A percentile compares a stretch with the other conserved stretches of the same genome.
Conservation (phyloP, 2,888 invertebrate species). For the Nemoura dubitans region DNA sequence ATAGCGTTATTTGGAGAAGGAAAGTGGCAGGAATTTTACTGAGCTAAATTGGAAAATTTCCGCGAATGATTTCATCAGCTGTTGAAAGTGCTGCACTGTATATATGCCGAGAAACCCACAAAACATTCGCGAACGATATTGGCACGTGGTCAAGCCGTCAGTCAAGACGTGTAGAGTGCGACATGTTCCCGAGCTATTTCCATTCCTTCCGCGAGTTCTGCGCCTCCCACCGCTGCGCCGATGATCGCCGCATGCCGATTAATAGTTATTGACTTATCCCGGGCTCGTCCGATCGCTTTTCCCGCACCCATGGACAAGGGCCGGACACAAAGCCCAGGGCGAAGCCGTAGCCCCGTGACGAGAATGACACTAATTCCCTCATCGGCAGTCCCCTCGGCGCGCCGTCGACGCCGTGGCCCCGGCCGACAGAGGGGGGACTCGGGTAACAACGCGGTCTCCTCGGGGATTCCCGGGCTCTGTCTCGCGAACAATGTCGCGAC, state of each 20-base stretch:
- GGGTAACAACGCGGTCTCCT: neutral
- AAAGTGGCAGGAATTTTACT: neutral
- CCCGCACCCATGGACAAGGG: too few relatives aligned
- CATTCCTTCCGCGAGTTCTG: too few relatives aligned
- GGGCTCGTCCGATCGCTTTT: neutral
- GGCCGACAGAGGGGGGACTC: neutral
- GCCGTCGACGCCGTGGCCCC: neutral
- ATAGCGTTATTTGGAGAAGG: neutral
- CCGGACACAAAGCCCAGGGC: neutral
- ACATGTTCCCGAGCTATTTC: too few relatives aligned
- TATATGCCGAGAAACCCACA: too few relatives aligned
- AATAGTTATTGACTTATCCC: neutral
- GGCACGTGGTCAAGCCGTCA: too few relatives aligned
- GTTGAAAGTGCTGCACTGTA: too few relatives aligned
- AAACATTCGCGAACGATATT: too few relatives aligned
- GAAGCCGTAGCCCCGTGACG: neutral
- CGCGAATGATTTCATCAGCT: neutral
- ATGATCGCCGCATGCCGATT: too few relatives aligned
- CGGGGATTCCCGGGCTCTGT: neutral
- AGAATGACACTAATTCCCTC: conserved; percentile 16
- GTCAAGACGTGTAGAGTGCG: too few relatives aligned
- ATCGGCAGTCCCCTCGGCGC: neutral
- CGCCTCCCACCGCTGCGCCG: too few relatives aligned
- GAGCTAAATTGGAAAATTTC: neutral
- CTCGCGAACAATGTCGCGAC: conserved; percentile 34